Base-by-base conservation (phyloP, 2,797 vertebrate species). In the Tadarida brasiliensis region DNA sequence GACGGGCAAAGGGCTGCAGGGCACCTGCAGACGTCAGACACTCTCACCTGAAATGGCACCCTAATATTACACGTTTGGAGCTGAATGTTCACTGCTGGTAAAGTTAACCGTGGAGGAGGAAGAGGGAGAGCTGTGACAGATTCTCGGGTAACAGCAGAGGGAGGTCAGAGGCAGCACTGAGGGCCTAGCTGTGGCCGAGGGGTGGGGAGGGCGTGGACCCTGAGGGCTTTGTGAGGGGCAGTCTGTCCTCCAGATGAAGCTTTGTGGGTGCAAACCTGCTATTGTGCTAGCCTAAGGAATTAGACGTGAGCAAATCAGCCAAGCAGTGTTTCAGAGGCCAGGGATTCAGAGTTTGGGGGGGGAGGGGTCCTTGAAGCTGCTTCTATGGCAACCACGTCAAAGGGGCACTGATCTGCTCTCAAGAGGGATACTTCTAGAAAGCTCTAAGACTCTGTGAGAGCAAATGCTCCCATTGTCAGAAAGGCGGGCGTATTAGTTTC, bases 251-350 rank as follows among this genome's bases (percentile, higher is more conserved):
- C 3, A 57, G 6, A 19, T 1, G 12, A 12, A 3, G 8, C 7
- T 70, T 33, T 70, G 9, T 81, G 26, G 17, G 39, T 47, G 26
- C 5, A 5, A 70, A 10, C 2, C 9, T 12, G 8, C 20, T 14
- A 1, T 47, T 80, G 22, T 90, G 56, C 33, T 2, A 1, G 54
- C 6, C 10, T 19, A 20, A 51, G 28, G 51, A 35, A 24, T 28
- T 63, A 22, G 47, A 28, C 28, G 26, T 0, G 26, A 73, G 65
- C n/a, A 56, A 54, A 10, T 35, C 26, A 26, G 11, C 9, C 0
- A 1, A 73, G 11, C 2, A 14, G 20, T 0, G 1, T 28, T 56
- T 10, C 5, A 26, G 54, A 54, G 11, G 5, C 28, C 33, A 61
- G 11, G 14, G 44, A 22, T 2, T 74, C 30, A 59, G 8, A 1